Evolutionary conservation across 1,140 invertebrate species (phyloP).

Genomic region (Monomorium pharaonis): DNA sequence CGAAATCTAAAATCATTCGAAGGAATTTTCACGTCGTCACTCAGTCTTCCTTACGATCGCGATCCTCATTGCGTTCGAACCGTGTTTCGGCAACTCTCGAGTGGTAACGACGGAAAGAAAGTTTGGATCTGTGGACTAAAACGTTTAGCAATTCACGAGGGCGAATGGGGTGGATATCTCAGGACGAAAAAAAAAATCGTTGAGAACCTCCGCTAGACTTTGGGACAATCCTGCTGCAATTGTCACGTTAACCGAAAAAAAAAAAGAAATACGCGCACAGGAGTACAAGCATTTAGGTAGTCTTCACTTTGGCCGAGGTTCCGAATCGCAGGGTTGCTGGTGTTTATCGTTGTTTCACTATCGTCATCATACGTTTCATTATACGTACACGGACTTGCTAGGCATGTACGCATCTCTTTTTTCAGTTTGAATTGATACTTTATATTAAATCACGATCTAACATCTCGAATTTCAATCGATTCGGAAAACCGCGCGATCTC

Average conservation of each 20-base stretch:
- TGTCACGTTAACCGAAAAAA: conserved; percentile 3
- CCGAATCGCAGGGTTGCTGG: conserved; percentile 67
- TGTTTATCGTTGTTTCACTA: conserved; percentile 49
- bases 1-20: background rate
- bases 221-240: conserved; percentile 63
- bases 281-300: conserved; percentile 45
- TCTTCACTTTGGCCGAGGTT: conserved; percentile 81
- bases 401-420: background rate
- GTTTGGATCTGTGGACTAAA: conserved; percentile 11
- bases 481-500: background rate
- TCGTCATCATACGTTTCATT: conserved; percentile 45
- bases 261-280: background rate
- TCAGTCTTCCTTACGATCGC: conserved; percentile 60
- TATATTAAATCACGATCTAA: background rate
- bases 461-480: conserved; percentile 26
- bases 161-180: background rate
- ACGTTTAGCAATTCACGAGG: background rate
- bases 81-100: background rate
- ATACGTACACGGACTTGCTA: background rate
- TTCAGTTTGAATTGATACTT: conserved; percentile 2
- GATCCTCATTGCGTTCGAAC: background rate
- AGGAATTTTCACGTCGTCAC: background rate
- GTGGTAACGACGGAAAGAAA: background rate
- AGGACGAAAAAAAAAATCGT: conserved; percentile 45
- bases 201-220: conserved; percentile 84